Conservation (phyloP, 2,113 vertebrate species). For the Calyptommatus sinebrachiatus region DNA sequence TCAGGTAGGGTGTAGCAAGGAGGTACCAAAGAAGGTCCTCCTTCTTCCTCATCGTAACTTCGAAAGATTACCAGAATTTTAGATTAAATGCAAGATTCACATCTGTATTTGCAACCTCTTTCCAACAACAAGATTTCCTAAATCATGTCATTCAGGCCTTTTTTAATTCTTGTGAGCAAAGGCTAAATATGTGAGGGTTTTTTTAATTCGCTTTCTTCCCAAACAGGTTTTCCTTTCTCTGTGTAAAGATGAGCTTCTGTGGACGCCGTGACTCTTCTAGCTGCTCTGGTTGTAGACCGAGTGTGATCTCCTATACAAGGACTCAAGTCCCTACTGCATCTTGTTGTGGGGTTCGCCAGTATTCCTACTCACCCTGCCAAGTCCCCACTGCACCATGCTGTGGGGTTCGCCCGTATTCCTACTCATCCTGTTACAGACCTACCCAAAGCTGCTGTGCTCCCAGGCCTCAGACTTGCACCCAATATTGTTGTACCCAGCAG, state of each 20-base stretch:
- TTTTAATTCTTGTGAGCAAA: too few species aligned
- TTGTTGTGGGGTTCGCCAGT: background rate
- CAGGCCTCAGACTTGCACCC: background rate
- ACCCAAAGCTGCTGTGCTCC: background rate
- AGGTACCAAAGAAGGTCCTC: too few species aligned
- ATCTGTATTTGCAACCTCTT: background rate
- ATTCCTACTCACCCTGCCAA: background rate
- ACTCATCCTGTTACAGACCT: background rate
- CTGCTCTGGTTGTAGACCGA: background rate
- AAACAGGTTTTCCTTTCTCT: background rate
- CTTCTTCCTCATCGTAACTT: too few species aligned
- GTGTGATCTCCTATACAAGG: background rate
- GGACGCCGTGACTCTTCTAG: background rate
- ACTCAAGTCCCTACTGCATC: background rate
- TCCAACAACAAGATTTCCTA: background rate
- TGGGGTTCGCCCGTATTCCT: background rate
- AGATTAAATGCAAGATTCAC: too few species aligned
- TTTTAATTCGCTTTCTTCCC: background rate
- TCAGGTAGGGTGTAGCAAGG: too few species aligned
- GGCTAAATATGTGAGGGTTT: background rate
- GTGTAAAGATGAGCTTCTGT: background rate
- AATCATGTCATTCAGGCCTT: too few species aligned
- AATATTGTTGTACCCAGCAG: background rate
- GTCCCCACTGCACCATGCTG: background rate
- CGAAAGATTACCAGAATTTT: too few species aligned